Percentiles rank a stretch among this genome's conserved stretches.
Conservation (phyloP, 2,797 vertebrate species). For the Coendou prehensilis region DNA sequence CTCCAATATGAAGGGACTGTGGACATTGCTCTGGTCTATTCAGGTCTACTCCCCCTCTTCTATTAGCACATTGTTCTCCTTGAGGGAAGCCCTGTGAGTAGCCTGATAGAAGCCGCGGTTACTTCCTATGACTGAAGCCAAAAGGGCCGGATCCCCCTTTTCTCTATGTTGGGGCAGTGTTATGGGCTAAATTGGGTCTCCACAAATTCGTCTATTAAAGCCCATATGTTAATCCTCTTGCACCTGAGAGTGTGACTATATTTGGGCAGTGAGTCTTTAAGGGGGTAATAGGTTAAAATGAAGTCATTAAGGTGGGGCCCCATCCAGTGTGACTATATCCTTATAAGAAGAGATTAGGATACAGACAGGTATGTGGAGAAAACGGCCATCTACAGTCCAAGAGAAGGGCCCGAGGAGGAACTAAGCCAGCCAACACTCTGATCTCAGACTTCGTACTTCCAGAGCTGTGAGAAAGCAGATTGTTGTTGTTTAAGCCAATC, state of each 20-base stretch:
- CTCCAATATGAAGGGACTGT: background rate
- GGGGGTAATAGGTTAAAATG: background rate
- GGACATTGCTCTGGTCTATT: background rate
- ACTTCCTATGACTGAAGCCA: background rate
- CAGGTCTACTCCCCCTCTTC: background rate
- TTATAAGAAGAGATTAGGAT: background rate
- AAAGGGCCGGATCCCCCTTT: background rate
- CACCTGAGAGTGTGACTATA: background rate
- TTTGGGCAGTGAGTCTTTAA: background rate
- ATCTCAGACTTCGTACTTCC: background rate
- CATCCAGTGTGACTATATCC: background rate
- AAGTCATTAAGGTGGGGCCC: background rate
- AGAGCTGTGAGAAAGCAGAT: background rate
- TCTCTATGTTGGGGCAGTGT: background rate
- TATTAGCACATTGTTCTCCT: background rate
- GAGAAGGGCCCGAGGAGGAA: background rate
- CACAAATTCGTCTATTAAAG: background rate
- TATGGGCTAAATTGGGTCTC: background rate
- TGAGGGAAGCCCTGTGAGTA: background rate
- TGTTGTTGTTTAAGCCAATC: background rate
- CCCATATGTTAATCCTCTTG: background rate
- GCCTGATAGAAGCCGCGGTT: background rate
- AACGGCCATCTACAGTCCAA: background rate
- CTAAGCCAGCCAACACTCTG: background rate
- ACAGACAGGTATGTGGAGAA: background rate